Evolutionary conservation across 1,140 invertebrate species (phyloP), one percentile per base, ranked within the genome.

Genomic region (Liolophura sinensis): DNA sequence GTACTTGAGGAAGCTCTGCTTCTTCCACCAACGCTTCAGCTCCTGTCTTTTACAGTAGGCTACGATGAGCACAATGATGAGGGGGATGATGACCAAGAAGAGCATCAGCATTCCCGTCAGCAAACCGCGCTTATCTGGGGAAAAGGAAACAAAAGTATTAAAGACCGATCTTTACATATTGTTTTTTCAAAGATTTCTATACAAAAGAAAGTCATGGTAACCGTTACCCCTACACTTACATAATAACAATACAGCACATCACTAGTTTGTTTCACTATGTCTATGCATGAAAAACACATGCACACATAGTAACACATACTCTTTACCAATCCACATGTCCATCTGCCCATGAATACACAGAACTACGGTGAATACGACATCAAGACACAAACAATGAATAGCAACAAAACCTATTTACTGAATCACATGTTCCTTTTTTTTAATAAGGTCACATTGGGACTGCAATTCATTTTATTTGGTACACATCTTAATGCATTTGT

Each of bases 61-160:
- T 5, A 92, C 82, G 70, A 93, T 88, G 3, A 89, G 62, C 1
- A 93, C 75, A 0, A 90, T 86, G 16, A 90, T 68, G 57, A 89
- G 81, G 11, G 93, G 93, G 48, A 95, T 79, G 57, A 96, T 90
- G 9, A 92, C 89, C 68, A 96, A 87, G 87, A 96, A 94, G 62
- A 95, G 88, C 57, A 95, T 88, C 78, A 78, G 90, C 87, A 79
- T 93, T 87, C 73, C 90, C 61, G 78, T 79, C 90, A 78, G 88
- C 87, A 78, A 88, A 85, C 66, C 60, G 27, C 70, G 71, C 68
- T 90, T 93, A 93, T 87, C 67, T 89, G 88, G 64, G 78, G 72
- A 80, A 73, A 70, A 61, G 64, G 31, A 48, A 31, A 51, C 60
- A 64, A 64, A 65, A 54, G 62, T 49, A 47, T 46, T 70, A 62